phyloP scores from a whole-genome alignment of 2,888 invertebrate genomes.

The Alloplasta piceator region DNA sequence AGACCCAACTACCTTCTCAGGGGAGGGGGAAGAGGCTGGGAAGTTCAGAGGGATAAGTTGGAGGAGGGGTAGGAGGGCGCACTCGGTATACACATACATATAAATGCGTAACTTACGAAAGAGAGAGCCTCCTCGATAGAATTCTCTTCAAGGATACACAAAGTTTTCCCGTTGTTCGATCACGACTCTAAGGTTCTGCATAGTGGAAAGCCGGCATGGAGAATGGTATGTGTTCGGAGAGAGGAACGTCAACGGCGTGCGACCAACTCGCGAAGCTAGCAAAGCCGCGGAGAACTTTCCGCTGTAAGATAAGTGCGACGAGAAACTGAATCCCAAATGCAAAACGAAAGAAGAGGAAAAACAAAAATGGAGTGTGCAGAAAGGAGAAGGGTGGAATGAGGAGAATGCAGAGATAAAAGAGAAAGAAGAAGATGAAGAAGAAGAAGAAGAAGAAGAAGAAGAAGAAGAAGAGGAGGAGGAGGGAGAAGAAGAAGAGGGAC shows the following conservation, averaged over 20 bases:
- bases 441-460: slow-evolving; percentile 9
- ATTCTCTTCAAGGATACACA: slow-evolving; percentile 51
- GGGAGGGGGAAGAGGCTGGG: no score
- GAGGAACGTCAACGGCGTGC: slow-evolving; percentile 65
- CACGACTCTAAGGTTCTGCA: slow-evolving; percentile 44
- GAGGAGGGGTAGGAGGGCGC: no score
- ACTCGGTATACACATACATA: no score
- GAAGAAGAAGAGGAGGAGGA: slow-evolving; percentile 8
- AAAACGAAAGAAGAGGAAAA: slow-evolving; percentile 19
- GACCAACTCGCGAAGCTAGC: slow-evolving; percentile 61
- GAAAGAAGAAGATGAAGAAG: slow-evolving; percentile 10
- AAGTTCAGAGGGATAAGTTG: no score
- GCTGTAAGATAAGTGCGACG: slow-evolving; percentile 22
- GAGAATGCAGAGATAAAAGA: slow-evolving; percentile 29
- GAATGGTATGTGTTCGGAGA: slow-evolving; percentile 37
- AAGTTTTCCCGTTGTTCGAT: slow-evolving; percentile 46
- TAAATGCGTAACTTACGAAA: no score
- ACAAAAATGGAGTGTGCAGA: no score
- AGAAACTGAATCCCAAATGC: slow-evolving; percentile 9
- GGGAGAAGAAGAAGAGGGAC: slow-evolving; percentile 9
- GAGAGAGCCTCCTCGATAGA: slow-evolving; percentile 21
- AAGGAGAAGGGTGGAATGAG: slow-evolving; percentile 9
- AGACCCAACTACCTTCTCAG: no score
- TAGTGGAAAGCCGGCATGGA: slow-evolving; percentile 71
- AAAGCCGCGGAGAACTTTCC: slow-evolving; percentile 55